These are phyloP conservation scores for Macrophya alboannulata DNA, from an alignment of 2,888 invertebrate genomes.

Conservation along the genomic window DNA sequence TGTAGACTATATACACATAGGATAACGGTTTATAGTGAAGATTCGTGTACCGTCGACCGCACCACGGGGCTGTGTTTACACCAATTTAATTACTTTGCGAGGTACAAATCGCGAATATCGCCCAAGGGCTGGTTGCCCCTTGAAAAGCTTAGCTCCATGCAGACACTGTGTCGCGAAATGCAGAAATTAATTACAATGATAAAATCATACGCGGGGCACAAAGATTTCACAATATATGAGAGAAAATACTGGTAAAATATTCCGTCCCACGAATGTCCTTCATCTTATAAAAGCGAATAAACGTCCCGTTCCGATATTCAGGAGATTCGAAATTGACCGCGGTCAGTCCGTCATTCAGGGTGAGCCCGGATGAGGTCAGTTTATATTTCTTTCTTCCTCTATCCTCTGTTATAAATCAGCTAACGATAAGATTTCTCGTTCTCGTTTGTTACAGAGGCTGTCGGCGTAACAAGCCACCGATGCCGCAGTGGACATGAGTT, in stretches of 20 bases:
- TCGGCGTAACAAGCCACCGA: conserved; percentile 70
- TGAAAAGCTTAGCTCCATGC: neutral
- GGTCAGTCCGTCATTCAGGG: neutral
- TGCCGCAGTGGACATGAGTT: conserved; percentile 78
- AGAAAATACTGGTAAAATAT: neutral
- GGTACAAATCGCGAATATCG: conserved; percentile 14
- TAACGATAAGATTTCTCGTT: neutral
- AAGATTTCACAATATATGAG: neutral
- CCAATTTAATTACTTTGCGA: conserved; percentile 42
- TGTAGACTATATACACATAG: conserved; percentile 9
- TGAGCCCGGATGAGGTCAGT: neutral
- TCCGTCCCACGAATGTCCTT: neutral
- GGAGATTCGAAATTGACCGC: neutral
- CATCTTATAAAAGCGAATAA: neutral
- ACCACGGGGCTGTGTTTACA: conserved; percentile 36
- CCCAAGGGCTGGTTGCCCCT: neutral
- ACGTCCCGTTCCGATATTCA: neutral
- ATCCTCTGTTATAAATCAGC: neutral
- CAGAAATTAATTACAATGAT: conserved; percentile 33
- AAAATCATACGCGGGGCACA: neutral
- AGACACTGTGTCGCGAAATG: neutral
- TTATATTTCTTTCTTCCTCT: neutral
- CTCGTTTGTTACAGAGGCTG: conserved; percentile 63
- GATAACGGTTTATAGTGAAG: conserved; percentile 58
- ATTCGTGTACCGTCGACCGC: conserved; percentile 60